These are phyloP conservation scores for Sebastes hubbsi DNA, from an alignment of 2,797 vertebrate species.

Conservation along the genomic window DNA sequence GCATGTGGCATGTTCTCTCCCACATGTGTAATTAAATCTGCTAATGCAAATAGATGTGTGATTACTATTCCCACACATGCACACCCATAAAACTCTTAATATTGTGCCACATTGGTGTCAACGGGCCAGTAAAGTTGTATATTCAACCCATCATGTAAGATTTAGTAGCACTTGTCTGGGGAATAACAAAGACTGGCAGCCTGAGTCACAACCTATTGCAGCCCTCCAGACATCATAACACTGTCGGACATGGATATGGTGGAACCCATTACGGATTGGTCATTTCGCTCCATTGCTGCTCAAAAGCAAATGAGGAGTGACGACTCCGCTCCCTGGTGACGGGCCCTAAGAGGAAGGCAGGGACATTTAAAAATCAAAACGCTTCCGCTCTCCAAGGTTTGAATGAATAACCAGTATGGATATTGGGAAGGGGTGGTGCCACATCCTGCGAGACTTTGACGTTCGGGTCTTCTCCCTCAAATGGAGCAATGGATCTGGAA, in stretches of 20 bases:
- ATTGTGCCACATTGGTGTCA: constrained; percentile 20
- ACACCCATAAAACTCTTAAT: background rate
- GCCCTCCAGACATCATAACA: constrained; percentile 52
- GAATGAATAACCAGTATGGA: constrained; percentile 19
- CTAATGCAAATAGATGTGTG: background rate
- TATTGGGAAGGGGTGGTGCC: background rate
- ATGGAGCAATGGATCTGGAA: background rate
- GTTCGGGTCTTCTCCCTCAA: background rate
- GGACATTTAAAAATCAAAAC: constrained; percentile 40
- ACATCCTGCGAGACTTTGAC: constrained; percentile 26
- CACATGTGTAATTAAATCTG: constrained; percentile 7
- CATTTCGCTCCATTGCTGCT: constrained; percentile 43
- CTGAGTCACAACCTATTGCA: constrained; percentile 48
- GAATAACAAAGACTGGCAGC: constrained; percentile 53
- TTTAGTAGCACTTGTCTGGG: constrained; percentile 31
- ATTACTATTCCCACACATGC: constrained; percentile 1
- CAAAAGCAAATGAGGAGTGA: constrained; percentile 58
- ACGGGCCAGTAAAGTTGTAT: background rate
- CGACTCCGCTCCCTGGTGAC: constrained; percentile 32
- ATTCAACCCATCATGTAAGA: constrained; percentile 27
- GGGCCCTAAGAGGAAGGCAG: background rate
- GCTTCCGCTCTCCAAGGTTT: constrained; percentile 11
- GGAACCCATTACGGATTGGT: constrained; percentile 46
- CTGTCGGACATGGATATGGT: constrained; percentile 41
- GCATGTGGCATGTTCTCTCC: constrained; percentile 27